Percentiles rank a stretch among this genome's conserved stretches.
phyloP scores from a whole-genome alignment of 2,888 invertebrate genomes.

The Adelognathus sp. region DNA sequence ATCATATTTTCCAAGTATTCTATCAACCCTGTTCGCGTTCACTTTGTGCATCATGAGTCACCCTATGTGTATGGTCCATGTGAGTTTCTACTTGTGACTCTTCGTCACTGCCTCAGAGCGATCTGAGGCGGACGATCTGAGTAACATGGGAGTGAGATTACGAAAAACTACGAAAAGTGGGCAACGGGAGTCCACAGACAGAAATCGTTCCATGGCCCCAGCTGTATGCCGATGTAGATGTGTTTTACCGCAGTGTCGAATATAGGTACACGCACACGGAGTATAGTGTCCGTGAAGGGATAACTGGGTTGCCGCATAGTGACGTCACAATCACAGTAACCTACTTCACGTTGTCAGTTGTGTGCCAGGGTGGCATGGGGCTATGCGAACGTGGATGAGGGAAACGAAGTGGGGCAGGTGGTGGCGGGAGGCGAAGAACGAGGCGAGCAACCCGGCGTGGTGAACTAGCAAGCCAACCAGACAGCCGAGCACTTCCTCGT shows the following conservation, averaged over 20 bases:
- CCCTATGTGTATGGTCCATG: no score
- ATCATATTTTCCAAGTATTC: no score
- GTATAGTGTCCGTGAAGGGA: slow-evolving; percentile 48
- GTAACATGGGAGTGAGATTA: slow-evolving; percentile 1
- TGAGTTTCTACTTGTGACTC: no score
- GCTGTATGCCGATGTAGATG: slow-evolving; percentile 46
- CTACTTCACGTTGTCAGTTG: slow-evolving; percentile 60
- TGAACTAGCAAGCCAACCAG: slow-evolving; percentile 31
- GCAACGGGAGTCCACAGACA: not conserved
- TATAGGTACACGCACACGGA: slow-evolving; percentile 63
- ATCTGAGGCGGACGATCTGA: no score
- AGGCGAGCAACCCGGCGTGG: slow-evolving; percentile 13
- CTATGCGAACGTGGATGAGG: slow-evolving; percentile 6
- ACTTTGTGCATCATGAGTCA: no score
- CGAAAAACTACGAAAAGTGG: not conserved
- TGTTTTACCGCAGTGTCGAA: slow-evolving; percentile 75
- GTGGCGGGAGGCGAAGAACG: not conserved
- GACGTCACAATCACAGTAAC: slow-evolving; percentile 78
- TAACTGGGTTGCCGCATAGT: slow-evolving; percentile 80
- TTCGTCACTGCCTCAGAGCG: no score
- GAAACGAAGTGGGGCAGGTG: slow-evolving; percentile 36
- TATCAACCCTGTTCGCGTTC: no score
- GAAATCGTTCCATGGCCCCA: slow-evolving; percentile 4
- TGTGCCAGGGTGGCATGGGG: not conserved
- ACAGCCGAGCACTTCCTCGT: slow-evolving; percentile 50